phyloP scores from a whole-genome alignment of 1,140 invertebrate genomes.

The Dolichoris vasculosae region DNA sequence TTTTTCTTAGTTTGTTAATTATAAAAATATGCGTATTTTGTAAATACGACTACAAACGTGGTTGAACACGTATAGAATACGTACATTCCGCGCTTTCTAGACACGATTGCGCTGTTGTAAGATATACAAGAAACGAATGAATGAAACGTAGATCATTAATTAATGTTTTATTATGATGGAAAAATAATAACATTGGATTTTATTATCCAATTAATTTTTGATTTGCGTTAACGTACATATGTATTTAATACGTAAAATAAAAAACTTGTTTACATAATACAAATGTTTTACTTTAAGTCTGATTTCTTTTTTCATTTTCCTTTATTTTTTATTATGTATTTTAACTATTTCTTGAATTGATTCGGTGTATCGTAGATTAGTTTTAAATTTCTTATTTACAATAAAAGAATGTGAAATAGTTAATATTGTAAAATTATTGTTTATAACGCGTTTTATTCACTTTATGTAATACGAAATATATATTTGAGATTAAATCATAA shows the following conservation, averaged over 20 bases:
- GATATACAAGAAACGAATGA: constrained; percentile 26
- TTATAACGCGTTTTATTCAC: no score
- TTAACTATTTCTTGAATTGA: no score
- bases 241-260: constrained; percentile 50
- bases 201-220: constrained; percentile 15
- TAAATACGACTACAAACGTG: constrained; percentile 44
- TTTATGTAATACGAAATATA: no score
- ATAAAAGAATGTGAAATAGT: no score
- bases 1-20: constrained; percentile 16
- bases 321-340: background rate
- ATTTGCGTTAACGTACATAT: constrained; percentile 47
- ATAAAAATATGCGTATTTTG: constrained; percentile 39
- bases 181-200: constrained; percentile 34
- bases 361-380: no score
- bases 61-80: constrained; percentile 26
- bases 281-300: background rate
- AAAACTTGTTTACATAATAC: constrained; percentile 40
- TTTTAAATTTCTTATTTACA: no score
- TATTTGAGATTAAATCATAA: no score
- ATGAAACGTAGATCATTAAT: constrained; percentile 29
- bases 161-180: constrained; percentile 49
- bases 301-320: background rate
- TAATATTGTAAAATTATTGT: no score
- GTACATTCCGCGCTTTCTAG: constrained; percentile 40
- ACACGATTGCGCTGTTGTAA: constrained; percentile 18